A percentile compares a stretch with the other conserved stretches of the same genome.
Conservation (phyloP, 1,140 invertebrate species). For the Aphelinus certus region DNA sequence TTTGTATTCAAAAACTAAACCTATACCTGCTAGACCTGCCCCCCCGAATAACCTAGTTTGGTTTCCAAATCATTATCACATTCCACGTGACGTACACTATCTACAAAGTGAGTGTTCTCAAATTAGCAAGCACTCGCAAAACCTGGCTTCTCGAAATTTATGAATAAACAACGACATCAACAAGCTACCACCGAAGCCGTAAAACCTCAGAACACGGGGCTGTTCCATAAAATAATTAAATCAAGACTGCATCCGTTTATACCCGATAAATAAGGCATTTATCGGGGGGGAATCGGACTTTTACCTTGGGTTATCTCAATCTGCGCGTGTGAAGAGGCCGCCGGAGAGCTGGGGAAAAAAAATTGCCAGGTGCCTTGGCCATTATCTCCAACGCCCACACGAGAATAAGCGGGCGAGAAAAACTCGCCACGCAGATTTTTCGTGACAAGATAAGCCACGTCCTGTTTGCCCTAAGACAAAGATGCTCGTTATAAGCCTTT, state of each 20-base stretch:
- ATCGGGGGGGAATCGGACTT: constrained; percentile 28
- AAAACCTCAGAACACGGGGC: too few relatives aligned
- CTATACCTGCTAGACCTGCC: too few relatives aligned
- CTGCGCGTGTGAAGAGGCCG: constrained; percentile 11
- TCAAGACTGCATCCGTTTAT: background rate
- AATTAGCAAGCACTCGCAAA: too few relatives aligned
- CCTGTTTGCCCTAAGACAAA: constrained; percentile 63
- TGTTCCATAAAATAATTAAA: too few relatives aligned
- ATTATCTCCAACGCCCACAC: constrained; percentile 40
- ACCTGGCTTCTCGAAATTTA: too few relatives aligned
- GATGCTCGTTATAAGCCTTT: constrained; percentile 65
- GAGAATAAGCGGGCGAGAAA: constrained; percentile 26
- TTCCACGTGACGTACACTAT: too few relatives aligned
- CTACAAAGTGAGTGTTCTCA: too few relatives aligned
- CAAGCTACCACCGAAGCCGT: too few relatives aligned
- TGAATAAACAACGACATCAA: too few relatives aligned
- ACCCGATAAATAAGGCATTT: constrained; percentile 18
- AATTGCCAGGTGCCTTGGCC: constrained; percentile 7
- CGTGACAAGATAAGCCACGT: constrained; percentile 66
- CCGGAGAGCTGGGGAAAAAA: background rate
- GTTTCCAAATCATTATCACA: too few relatives aligned
- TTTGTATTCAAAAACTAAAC: too few relatives aligned
- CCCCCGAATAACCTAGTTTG: too few relatives aligned
- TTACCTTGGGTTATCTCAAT: constrained; percentile 32
- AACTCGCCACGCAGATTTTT: constrained; percentile 57